These are phyloP conservation scores for Martes martes DNA, from an alignment of 2,113 vertebrate species.

Conservation along the genomic window DNA sequence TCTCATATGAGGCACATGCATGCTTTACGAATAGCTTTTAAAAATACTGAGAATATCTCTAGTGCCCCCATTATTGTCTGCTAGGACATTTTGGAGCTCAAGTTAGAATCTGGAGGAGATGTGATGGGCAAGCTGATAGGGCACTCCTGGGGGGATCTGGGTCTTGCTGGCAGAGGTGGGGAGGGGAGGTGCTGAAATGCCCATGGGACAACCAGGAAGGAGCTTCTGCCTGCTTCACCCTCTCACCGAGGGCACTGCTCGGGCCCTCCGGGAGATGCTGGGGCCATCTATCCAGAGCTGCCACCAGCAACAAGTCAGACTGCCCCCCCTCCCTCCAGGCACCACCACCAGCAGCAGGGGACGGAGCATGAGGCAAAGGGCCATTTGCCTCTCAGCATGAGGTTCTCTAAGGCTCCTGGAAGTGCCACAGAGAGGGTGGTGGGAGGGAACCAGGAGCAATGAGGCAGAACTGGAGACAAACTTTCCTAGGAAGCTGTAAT, in stretches of 20 bases:
- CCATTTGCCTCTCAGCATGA: neutral
- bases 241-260: neutral
- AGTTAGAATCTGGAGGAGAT: neutral
- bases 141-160: neutral
- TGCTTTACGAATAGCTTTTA: neutral
- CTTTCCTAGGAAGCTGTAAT: neutral
- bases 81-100: neutral
- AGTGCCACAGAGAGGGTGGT: neutral
- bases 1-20: neutral
- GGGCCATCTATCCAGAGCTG: neutral
- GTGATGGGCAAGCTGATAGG: accelerated
- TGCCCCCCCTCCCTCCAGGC: neutral
- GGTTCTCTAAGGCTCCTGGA: neutral
- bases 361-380: neutral
- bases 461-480: slow-evolving; percentile 33
- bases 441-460: neutral
- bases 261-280: neutral
- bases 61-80: neutral
- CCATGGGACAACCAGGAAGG: neutral
- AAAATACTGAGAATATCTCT: neutral
- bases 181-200: neutral
- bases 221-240: neutral
- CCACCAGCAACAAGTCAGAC: neutral
- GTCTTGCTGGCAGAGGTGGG: too few relatives aligned
- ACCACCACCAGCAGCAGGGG: neutral